A percentile compares a stretch with the other conserved stretches of the same genome.
Evolutionary conservation across 2,797 vertebrate genomes (phyloP).

Genomic region (Hemitrygon akajei): DNA sequence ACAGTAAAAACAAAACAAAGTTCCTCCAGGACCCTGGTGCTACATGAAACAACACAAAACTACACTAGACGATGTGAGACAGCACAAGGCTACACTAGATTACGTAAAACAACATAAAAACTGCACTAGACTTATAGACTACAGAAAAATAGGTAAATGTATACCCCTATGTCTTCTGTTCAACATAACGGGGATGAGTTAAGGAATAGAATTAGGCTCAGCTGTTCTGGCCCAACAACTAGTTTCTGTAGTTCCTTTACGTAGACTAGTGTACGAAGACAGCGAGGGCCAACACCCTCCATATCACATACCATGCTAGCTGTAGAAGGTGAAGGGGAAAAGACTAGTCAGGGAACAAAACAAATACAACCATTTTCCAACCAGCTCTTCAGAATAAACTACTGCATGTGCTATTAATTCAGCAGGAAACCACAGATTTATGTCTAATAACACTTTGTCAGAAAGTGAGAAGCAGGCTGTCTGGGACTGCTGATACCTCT

Average conservation of each 20-base stretch:
- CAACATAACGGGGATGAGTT: too few relatives aligned
- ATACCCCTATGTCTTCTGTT: not conserved
- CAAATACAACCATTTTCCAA: not conserved
- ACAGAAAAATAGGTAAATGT: not conserved
- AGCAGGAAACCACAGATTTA: not conserved
- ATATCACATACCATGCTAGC: not conserved
- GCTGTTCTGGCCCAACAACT: not conserved
- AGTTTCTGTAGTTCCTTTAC: not conserved
- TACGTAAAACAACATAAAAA: too few relatives aligned
- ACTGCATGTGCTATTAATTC: not conserved
- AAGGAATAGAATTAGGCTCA: not conserved
- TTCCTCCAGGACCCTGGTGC: too few relatives aligned
- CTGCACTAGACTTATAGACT: too few relatives aligned
- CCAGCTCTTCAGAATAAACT: not conserved
- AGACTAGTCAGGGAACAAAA: not conserved
- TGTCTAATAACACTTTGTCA: not conserved
- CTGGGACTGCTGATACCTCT: not conserved
- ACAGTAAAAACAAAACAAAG: too few relatives aligned
- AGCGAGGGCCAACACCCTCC: not conserved
- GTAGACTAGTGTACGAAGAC: not conserved
- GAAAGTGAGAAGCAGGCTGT: not conserved
- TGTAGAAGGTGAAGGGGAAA: not conserved
- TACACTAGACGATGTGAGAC: too few relatives aligned
- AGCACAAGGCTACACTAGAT: too few relatives aligned
- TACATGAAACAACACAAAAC: too few relatives aligned